A percentile compares a stretch with the other conserved stretches of the same genome.
phyloP scores from a whole-genome alignment of 2,113 vertebrate species.

The Athene noctua region DNA sequence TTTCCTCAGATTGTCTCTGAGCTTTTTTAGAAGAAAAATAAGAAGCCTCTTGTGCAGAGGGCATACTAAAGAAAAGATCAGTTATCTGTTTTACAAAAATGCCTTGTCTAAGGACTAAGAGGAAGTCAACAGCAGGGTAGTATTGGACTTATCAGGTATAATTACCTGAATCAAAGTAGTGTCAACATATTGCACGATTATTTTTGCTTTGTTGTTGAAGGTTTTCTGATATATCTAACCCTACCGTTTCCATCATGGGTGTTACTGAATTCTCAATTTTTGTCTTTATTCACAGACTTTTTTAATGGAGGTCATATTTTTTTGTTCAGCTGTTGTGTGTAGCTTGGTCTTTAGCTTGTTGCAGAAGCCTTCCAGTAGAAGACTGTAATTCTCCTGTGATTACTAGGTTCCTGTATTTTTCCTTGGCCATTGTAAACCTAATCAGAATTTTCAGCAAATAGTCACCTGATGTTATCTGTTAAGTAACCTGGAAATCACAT shows the following conservation, averaged over 20 bases:
- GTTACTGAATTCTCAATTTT: neutral
- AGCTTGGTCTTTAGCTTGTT: neutral
- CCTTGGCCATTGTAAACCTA: neutral
- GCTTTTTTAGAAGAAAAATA: neutral
- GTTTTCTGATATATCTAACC: neutral
- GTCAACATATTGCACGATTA: neutral
- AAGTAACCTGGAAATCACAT: neutral
- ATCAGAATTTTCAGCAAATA: neutral
- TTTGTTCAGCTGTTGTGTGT: neutral
- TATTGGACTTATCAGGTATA: neutral
- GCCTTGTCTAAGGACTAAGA: neutral
- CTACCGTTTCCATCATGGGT: neutral
- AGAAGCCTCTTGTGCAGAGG: rapidly evolving
- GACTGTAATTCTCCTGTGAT: neutral
- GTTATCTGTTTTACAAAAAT: neutral
- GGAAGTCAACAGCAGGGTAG: neutral
- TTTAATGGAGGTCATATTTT: neutral
- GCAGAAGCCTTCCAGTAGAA: neutral
- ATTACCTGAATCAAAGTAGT: neutral
- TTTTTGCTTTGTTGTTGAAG: neutral
- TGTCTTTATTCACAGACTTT: neutral
- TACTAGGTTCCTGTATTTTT: neutral
- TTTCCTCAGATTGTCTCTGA: neutral
- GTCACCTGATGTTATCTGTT: neutral
- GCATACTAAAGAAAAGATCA: neutral